Evolutionary conservation across 1,140 invertebrate species (phyloP).

Genomic region (Aphaenogaster ashmeadi): DNA sequence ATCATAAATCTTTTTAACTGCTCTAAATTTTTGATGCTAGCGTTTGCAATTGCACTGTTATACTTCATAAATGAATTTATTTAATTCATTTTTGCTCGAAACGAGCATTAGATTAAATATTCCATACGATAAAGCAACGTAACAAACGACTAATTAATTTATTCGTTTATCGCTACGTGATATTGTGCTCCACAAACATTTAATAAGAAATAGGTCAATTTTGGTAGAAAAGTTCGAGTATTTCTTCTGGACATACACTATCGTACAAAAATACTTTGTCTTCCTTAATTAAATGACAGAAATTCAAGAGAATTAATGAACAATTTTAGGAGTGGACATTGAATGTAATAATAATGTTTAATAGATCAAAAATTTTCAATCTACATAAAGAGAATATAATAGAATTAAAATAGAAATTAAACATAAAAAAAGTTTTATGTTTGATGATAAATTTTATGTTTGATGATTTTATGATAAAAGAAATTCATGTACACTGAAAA

Average conservation of each 20-base stretch:
- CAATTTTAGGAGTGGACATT: no score
- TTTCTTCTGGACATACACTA: not conserved
- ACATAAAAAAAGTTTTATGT: no score
- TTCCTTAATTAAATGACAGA: no score
- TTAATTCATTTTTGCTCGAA: not conserved
- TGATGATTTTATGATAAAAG: no score
- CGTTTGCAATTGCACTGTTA: constrained; percentile 54
- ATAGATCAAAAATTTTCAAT: no score
- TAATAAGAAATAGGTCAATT: not conserved
- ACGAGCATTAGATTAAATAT: not conserved
- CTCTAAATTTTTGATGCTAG: constrained; percentile 16
- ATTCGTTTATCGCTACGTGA: not conserved
- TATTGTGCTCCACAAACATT: not conserved
- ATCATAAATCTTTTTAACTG: constrained; percentile 58
- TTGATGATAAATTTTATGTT: no score
- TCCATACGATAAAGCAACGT: not conserved
- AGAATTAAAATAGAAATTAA: no score
- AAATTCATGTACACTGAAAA: no score
- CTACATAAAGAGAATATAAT: no score
- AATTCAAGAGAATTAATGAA: no score
- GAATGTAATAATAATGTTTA: no score
- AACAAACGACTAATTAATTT: not conserved
- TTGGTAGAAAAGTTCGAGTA: not conserved
- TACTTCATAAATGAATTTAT: not conserved
- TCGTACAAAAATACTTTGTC: no score